Evolutionary conservation across 2,113 vertebrate species (phyloP).

Genomic region (Ctenomys sociabilis): DNA sequence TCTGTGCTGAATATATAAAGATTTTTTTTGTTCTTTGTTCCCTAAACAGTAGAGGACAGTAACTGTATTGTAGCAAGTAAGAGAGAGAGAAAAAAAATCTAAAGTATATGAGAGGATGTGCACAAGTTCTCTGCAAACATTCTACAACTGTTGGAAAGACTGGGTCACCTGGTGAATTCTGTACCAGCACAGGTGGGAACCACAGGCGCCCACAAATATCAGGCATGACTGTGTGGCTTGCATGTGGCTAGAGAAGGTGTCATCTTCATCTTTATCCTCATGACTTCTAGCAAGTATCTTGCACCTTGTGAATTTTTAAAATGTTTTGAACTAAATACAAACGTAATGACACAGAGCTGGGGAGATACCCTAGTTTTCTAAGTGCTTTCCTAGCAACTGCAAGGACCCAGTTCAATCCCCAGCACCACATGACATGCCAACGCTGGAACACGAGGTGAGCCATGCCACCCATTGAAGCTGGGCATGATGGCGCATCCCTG

Average conservation of each 20-base stretch:
- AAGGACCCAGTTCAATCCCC: too few species aligned
- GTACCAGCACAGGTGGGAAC: not conserved
- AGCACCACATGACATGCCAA: too few species aligned
- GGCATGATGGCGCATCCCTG: too few species aligned
- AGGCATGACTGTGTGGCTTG: not conserved
- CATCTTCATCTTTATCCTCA: not conserved
- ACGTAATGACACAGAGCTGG: not conserved
- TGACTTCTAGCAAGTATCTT: not conserved
- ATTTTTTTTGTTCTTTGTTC: not conserved
- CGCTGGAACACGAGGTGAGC: too few species aligned
- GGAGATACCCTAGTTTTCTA: too few species aligned
- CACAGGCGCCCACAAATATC: not conserved
- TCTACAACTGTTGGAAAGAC: not conserved
- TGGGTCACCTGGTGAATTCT: not conserved
- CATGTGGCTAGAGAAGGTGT: not conserved
- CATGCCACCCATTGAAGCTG: too few species aligned
- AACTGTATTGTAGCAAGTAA: not conserved
- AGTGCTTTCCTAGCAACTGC: too few species aligned
- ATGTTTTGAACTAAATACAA: slow-evolving; percentile 13
- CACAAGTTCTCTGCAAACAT: not conserved
- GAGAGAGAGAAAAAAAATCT: not conserved
- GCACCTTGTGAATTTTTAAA: not conserved
- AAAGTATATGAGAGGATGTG: not conserved
- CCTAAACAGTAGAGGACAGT: not conserved
- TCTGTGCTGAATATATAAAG: not conserved